These are phyloP conservation scores for Tyria jacobaeae DNA, from an alignment of 2,888 invertebrate species.

Conservation along the genomic window DNA sequence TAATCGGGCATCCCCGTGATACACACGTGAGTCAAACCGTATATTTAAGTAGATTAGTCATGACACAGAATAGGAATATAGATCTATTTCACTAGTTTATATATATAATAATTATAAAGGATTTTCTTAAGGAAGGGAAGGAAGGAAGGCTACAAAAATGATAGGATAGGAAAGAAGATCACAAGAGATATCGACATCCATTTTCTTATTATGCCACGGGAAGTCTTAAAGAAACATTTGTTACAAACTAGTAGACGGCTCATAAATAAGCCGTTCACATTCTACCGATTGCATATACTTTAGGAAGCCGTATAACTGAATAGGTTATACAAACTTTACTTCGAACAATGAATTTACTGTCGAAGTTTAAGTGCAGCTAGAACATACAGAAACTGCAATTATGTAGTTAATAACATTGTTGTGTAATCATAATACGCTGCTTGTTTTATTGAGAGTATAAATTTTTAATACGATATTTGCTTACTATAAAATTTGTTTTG, in stretches of 20 bases:
- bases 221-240: slow-evolving; percentile 1
- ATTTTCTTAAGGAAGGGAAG: too few relatives aligned
- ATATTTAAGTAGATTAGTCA: too few relatives aligned
- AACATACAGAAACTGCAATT: slow-evolving; percentile 42
- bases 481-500: slow-evolving; percentile 10
- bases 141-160: too few relatives aligned
- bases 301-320: slow-evolving; percentile 19
- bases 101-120: too few relatives aligned
- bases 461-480: slow-evolving; percentile 20
- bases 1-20: too few relatives aligned
- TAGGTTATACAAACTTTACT: slow-evolving; percentile 44
- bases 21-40: too few relatives aligned
- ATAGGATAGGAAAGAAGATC: too few relatives aligned
- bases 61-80: too few relatives aligned
- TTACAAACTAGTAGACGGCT: slow-evolving; percentile 9
- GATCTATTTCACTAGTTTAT: too few relatives aligned
- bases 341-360: slow-evolving; percentile 65
- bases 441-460: slow-evolving; percentile 21
- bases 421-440: slow-evolving; percentile 28
- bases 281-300: slow-evolving; percentile 17
- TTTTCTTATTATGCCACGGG: too few relatives aligned
- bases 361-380: slow-evolving; percentile 58
- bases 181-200: too few relatives aligned
- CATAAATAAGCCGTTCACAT: slow-evolving; percentile 18
- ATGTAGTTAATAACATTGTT: slow-evolving; percentile 46